Evolutionary conservation across 1,140 invertebrate species (phyloP), one percentile per base, ranked within the genome.

Genomic region (Condylostylus longicornis): DNA sequence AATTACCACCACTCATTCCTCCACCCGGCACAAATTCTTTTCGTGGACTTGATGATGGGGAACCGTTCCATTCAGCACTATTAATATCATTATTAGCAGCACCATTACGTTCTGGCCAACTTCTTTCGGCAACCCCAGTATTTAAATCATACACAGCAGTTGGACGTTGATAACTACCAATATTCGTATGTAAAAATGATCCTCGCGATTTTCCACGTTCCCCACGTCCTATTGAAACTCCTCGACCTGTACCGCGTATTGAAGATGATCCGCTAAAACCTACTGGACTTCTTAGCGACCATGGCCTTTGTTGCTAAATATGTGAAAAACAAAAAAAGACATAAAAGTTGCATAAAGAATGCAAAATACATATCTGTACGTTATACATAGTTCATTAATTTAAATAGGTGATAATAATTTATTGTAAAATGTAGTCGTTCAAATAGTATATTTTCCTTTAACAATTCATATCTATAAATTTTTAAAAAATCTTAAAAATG

Each of bases 21-120:
- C 12, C 47, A 48, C 17, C 54, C 44, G 42, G 30, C 37, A 38
- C 46, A 51, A 5, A n/a, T 33, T 75, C 77, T 45, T 74, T 75
- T 31, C 73, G 60, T 3, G 72, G 73, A 64, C 70, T 72, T 12
- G 64, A 68, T 12, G 35, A 40, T 15, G 53, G 49, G 0, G 67
- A 66, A 2, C 62, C 67, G 38, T 68, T 72, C 72, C 74, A 75
- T 34, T 75, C 70, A 3, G 61, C 55, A 39, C 61, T 36, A 51
- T 67, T 59, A 32, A 15, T 15, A 34, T 62, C 37, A 50, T 68
- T 58, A 19, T 25, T 52, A n/a, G 66, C 63, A n/a, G 59, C 68
- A 2, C 74, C 75, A 50, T 77, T 77, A 38, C 74, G 50, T 46
- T 77, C 75, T 28, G 60, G 61, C 72, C 74, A 77, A 17, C 61